Evolutionary conservation across 2,888 invertebrate genomes (phyloP).

Genomic region (Escarpia spicata): DNA sequence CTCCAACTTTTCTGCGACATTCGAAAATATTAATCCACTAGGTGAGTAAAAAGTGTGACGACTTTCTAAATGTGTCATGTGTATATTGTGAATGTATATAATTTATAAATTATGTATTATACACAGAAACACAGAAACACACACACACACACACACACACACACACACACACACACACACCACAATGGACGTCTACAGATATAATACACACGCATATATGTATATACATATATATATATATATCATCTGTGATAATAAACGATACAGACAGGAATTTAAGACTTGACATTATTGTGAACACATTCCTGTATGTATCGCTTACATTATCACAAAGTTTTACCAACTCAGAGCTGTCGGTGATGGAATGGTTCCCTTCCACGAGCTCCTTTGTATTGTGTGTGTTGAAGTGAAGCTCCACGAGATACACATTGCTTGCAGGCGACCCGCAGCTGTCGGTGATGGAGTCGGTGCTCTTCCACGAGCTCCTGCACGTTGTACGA

Average conservation of each 20-base stretch:
- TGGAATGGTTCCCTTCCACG: too few species aligned
- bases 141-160: neutral
- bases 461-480: constrained; percentile 44
- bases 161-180: too few species aligned
- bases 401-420: neutral
- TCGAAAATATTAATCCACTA: constrained; percentile 49
- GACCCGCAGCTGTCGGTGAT: constrained; percentile 48
- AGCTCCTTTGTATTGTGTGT: neutral
- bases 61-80: neutral
- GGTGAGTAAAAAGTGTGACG: constrained; percentile 32
- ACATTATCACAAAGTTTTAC: neutral
- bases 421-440: constrained; percentile 22
- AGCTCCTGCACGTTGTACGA: constrained; percentile 44
- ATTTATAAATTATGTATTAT: neutral
- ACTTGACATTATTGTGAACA: too few species aligned
- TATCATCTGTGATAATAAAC: too few species aligned
- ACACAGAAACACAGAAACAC: neutral
- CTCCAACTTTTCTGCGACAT: constrained; percentile 49
- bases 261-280: too few species aligned
- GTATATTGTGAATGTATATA: neutral
- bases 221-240: too few species aligned
- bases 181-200: too few species aligned
- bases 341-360: neutral
- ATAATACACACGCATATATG: too few species aligned
- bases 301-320: neutral